Evolutionary conservation across 2,113 vertebrate species (phyloP).

Genomic region (Pterocles burchelli): DNA sequence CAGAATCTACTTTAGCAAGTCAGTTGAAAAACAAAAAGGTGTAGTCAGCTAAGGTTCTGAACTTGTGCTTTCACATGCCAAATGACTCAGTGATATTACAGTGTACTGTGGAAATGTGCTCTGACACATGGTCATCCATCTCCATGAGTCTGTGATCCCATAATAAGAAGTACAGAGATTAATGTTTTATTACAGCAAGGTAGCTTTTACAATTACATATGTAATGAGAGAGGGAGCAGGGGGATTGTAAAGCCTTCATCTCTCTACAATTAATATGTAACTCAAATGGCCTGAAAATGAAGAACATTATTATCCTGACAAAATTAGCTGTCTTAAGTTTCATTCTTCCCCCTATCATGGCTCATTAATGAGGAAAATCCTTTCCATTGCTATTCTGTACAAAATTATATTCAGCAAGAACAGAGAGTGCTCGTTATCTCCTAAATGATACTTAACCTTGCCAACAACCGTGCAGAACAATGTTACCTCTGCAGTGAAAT

Average conservation of each 20-base stretch:
- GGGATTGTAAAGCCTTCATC: conserved; percentile 1
- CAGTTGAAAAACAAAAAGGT: neutral
- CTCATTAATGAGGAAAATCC: conserved; percentile 27
- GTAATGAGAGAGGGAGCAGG: conserved; percentile 21
- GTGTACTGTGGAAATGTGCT: neutral
- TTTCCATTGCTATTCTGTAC: conserved; percentile 20
- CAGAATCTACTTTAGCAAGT: neutral
- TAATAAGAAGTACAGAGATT: conserved; percentile 26
- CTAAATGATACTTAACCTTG: neutral
- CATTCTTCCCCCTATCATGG: neutral
- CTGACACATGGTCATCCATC: neutral
- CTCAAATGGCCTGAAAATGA: conserved; percentile 26
- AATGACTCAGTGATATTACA: neutral
- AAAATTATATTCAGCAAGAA: neutral
- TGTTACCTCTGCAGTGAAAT: neutral
- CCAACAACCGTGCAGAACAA: neutral
- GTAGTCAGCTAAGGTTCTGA: neutral
- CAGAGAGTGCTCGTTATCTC: conserved; percentile 4
- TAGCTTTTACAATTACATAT: conserved; percentile 28
- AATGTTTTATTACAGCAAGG: conserved; percentile 54
- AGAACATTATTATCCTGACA: conserved; percentile 33
- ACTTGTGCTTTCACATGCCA: neutral
- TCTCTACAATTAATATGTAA: conserved; percentile 31
- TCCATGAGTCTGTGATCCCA: neutral
- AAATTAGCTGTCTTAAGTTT: conserved; percentile 48